Evolutionary conservation across 2,113 vertebrate species (phyloP).

Genomic region (Vanacampus margaritifer): DNA sequence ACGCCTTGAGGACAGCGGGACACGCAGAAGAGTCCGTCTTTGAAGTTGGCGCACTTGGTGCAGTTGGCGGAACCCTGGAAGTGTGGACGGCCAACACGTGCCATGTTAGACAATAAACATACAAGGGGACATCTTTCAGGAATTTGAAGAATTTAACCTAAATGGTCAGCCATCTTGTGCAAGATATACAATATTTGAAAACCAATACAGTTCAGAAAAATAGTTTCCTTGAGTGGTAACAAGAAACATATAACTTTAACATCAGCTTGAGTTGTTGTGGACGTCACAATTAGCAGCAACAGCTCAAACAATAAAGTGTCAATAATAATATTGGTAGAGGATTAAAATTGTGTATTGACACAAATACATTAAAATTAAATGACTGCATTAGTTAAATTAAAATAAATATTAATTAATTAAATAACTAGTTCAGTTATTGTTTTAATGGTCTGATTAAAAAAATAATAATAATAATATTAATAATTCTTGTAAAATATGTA

Average conservation of each 20-base stretch:
- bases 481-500: neutral
- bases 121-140: no score
- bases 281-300: neutral
- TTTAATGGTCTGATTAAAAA: neutral
- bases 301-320: neutral
- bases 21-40: conserved; percentile 88
- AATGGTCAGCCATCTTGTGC: no score
- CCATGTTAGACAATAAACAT: conserved; percentile 34
- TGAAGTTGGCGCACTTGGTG: conserved; percentile 82
- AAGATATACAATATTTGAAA: no score
- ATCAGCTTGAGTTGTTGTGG: no score
- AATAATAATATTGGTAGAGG: neutral
- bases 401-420: neutral
- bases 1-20: conserved; percentile 83
- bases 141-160: no score
- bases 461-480: no score
- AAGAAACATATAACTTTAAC: no score
- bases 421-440: neutral
- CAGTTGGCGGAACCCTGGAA: conserved; percentile 84
- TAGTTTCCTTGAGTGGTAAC: no score
- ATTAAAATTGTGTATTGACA: neutral
- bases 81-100: conserved; percentile 8
- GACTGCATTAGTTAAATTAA: neutral
- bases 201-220: no score
- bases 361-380: neutral